Conservation (phyloP, 2,888 invertebrate species). For the Torymus aiolomorphi region DNA sequence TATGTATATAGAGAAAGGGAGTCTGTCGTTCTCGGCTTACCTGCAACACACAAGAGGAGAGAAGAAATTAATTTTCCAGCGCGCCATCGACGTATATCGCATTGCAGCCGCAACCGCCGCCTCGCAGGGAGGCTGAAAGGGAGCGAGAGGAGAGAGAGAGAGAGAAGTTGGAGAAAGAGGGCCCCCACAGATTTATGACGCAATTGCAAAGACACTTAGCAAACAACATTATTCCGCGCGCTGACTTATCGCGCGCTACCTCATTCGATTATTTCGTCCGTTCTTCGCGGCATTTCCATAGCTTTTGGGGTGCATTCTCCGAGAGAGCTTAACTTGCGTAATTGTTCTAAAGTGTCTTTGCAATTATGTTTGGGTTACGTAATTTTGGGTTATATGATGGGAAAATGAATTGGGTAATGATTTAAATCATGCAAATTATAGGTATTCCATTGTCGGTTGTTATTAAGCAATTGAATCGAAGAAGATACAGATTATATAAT, state of each 20-base stretch:
- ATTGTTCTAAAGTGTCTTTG: no score
- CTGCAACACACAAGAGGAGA: slow-evolving; percentile 63
- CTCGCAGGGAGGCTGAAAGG: neutral
- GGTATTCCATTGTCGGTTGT: slow-evolving; percentile 1
- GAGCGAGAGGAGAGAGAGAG: neutral
- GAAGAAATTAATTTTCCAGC: slow-evolving; percentile 59
- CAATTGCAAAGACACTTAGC: slow-evolving; percentile 41
- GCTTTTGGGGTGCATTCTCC: no score
- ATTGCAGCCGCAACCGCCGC: neutral
- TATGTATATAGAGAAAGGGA: neutral
- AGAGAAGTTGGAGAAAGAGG: neutral
- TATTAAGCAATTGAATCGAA: slow-evolving; percentile 22
- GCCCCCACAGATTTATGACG: slow-evolving; percentile 35
- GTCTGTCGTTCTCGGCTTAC: slow-evolving; percentile 59
- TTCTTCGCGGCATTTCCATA: no score
- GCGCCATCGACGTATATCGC: slow-evolving; percentile 59
- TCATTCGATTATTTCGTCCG: slow-evolving; percentile 5
- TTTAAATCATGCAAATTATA: neutral
- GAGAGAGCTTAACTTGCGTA: no score
- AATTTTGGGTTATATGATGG: no score
- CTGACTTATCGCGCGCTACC: slow-evolving; percentile 41
- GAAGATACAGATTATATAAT: slow-evolving; percentile 11
- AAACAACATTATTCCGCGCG: slow-evolving; percentile 46
- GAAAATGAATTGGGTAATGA: neutral
- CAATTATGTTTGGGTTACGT: no score